Base-by-base conservation (phyloP, 2,888 invertebrate genomes). In the Coenonympha glycerion region DNA sequence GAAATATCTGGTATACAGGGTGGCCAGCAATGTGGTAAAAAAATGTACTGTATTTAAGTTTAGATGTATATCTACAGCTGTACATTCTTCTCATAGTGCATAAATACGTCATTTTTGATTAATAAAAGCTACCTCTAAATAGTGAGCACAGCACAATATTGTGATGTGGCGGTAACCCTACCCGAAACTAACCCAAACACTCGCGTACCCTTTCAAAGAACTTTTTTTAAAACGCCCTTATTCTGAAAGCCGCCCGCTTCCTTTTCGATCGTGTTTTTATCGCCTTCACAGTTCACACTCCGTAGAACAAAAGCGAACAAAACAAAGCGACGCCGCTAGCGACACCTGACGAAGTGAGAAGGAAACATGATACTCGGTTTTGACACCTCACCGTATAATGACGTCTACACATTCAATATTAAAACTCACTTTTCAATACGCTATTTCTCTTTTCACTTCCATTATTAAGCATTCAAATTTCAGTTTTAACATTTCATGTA, bases 341-440 rank as follows among this genome's bases (percentile, higher is more conserved):
- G 84, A 85, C 85, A 85, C 85, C 83, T 84, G 82, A 81, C 73
- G 80, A 78, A 80, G 84, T 83, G 84, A 79, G 81, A 84, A 81
- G 67, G 86, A 79, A 85, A 86, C 77, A 74, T 68, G 84, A 86
- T 84, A 82, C 76, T 65, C 49, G 51, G 55, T 50, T 47, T 49
- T 39, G 49, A 48, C 22, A 28, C 50, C 22, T 37, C 51, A 47
- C 36, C 15, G 46, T 26, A 55, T 58, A 54, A 57, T 52, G 53
- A 47, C 31, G 50, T 51, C 54, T 57, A 59, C 47, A 6, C 34
- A 13, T 34, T 42, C 31, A 28, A 42, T 36, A 44, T 49, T 59
- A 57, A 51, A 59, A 52, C 49, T 57, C 55, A 55, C 44, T 53
- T 49, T 59, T 22, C 48, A 31, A 53, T 50, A 34, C 18, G 34